Conservation (phyloP, 1,140 invertebrate genomes). For the Aphelenchoides fujianensis region DNA sequence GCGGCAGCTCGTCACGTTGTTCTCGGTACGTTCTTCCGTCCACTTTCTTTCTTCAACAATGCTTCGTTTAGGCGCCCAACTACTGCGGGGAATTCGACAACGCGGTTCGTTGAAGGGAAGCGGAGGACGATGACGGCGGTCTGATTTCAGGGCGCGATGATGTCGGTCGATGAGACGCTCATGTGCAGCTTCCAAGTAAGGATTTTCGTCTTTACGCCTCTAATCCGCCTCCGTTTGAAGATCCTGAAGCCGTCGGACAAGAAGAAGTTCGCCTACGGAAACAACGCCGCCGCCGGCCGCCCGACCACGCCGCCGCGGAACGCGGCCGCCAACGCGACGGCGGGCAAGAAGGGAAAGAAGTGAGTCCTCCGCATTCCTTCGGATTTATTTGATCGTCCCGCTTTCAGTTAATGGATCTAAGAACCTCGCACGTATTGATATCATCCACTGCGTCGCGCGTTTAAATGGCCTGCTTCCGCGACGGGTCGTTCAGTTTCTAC, state of each 20-base stretch:
- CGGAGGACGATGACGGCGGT: no score
- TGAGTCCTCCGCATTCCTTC: no score
- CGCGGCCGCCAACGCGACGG: conserved; percentile 28
- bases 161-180: conserved; percentile 84
- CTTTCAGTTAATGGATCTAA: no score
- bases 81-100: conserved; percentile 99
- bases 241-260: conserved; percentile 69
- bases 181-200: conserved; percentile 85
- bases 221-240: conserved; percentile 56
- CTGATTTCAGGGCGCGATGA: no score
- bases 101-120: no score
- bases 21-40: conserved; percentile 66
- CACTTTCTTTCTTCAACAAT: no score
- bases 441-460: no score
- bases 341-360: conserved; percentile 58
- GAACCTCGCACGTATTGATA: no score
- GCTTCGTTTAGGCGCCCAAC: conserved; percentile 80
- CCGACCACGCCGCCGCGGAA: conserved; percentile 77
- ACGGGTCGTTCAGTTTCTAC: no score
- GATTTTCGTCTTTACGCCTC: conserved; percentile 18
- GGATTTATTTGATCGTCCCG: no score
- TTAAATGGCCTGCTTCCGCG: no score
- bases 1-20: conserved; percentile 91
- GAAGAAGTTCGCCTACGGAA: conserved; percentile 68
- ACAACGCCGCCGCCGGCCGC: conserved; percentile 65